phyloP scores from a whole-genome alignment of 2,888 invertebrate genomes.

The Drosophila gaucha region DNA sequence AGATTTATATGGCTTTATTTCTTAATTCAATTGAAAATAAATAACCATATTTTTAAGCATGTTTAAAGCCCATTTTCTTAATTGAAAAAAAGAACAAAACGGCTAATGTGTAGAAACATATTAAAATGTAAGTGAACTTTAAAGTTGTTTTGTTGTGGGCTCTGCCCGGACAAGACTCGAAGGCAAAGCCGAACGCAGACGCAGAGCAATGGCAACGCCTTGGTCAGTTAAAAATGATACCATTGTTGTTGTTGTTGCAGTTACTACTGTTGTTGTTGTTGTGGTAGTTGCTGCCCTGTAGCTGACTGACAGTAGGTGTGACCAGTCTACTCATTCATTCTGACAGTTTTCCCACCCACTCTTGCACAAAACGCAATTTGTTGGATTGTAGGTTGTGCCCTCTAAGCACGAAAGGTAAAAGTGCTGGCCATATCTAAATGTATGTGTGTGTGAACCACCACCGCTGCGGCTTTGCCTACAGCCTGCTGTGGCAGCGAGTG shows the following conservation, averaged over 20 bases:
- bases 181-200: slow-evolving; percentile 26
- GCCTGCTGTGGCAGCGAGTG: slow-evolving; percentile 19
- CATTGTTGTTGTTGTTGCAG: slow-evolving; percentile 34
- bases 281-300: slow-evolving; percentile 44
- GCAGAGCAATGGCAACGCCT: slow-evolving; percentile 65
- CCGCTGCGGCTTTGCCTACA: slow-evolving; percentile 37
- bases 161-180: slow-evolving; percentile 13
- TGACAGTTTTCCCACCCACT: slow-evolving; percentile 83
- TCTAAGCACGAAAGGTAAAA: slow-evolving; percentile 79
- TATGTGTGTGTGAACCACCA: slow-evolving; percentile 49
- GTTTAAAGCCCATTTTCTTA: slow-evolving; percentile 54
- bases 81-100: slow-evolving; percentile 53
- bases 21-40: slow-evolving; percentile 1
- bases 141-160: slow-evolving; percentile 41
- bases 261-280: slow-evolving; percentile 28
- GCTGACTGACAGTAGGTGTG: slow-evolving; percentile 83
- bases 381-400: slow-evolving; percentile 82
- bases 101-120: slow-evolving; percentile 30
- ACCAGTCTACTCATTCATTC: slow-evolving; percentile 83
- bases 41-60: slow-evolving; percentile 17
- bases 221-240: slow-evolving; percentile 65
- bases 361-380: slow-evolving; percentile 81
- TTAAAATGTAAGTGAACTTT: slow-evolving; percentile 46
- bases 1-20: background rate
- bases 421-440: slow-evolving; percentile 52